These are phyloP conservation scores for Carassius auratus DNA, from an alignment of 2,113 vertebrate genomes.

Conservation along the genomic window DNA sequence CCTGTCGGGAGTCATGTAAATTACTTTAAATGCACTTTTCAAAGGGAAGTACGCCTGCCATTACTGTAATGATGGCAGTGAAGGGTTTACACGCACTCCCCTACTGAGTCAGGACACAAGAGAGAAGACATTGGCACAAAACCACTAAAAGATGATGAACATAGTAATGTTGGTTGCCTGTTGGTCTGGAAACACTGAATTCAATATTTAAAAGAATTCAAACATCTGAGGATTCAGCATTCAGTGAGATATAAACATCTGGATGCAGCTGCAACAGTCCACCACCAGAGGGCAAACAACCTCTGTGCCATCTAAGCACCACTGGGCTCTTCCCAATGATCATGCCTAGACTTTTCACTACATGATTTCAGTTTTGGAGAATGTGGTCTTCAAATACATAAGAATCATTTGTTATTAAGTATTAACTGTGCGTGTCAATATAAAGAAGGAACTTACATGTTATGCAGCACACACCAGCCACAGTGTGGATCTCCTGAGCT, in stretches of 20 bases:
- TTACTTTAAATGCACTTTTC: conserved; percentile 82
- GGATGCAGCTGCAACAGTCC: neutral
- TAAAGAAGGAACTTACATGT: conserved; percentile 84
- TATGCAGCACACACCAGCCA: conserved; percentile 96
- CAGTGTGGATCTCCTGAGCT: conserved; percentile 98
- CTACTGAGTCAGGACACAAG: conserved; percentile 8
- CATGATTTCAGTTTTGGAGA: neutral
- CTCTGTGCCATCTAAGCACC: conserved; percentile 9
- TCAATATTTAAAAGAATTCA: neutral
- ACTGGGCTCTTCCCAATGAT: neutral
- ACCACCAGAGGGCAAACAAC: conserved; percentile 37
- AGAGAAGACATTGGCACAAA: conserved; percentile 50
- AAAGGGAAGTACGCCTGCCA: conserved; percentile 61
- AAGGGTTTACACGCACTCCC: conserved; percentile 54
- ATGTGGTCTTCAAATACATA: neutral
- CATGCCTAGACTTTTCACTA: neutral
- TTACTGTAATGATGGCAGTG: conserved; percentile 70
- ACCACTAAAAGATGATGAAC: neutral
- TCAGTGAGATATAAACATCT: neutral
- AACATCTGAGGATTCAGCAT: neutral
- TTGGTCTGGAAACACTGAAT: neutral
- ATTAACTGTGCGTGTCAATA: neutral
- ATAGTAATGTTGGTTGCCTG: neutral
- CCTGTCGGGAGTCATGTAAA: conserved; percentile 77
- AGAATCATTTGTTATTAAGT: neutral